Conservation (phyloP, 2,797 vertebrate genomes). For the Dromococcyx pavoninus region DNA sequence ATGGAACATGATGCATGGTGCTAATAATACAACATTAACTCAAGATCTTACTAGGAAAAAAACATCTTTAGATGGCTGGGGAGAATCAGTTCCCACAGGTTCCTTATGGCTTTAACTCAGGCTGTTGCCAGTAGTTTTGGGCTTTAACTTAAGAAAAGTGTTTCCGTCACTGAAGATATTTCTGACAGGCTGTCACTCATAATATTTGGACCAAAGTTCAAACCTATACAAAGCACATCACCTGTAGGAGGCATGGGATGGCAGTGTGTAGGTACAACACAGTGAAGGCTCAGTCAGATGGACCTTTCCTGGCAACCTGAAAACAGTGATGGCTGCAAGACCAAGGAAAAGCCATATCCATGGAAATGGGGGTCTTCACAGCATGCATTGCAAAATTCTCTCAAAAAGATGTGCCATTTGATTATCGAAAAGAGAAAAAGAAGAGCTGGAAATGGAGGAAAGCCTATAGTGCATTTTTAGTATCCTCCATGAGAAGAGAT, state of each 20-base stretch:
- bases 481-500: neutral
- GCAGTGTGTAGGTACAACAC: neutral
- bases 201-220: neutral
- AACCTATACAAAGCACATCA: neutral
- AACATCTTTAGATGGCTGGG: neutral
- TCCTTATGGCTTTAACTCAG: neutral
- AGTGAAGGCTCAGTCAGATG: neutral
- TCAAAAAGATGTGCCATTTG: neutral
- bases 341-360: neutral
- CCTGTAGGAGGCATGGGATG: neutral
- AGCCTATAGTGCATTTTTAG: neutral
- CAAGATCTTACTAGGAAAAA: neutral
- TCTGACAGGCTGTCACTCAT: neutral
- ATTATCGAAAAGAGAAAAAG: neutral
- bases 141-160: neutral
- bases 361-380: neutral
- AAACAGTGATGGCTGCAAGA: neutral
- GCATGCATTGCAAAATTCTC: neutral
- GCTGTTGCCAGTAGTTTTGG: neutral
- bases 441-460: neutral
- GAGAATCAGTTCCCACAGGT: neutral
- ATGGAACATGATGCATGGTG: neutral
- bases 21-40: neutral
- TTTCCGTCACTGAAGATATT: neutral
- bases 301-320: neutral